Evolutionary conservation across 2,797 vertebrate species (phyloP).

Genomic region (Adelosebastes latens): DNA sequence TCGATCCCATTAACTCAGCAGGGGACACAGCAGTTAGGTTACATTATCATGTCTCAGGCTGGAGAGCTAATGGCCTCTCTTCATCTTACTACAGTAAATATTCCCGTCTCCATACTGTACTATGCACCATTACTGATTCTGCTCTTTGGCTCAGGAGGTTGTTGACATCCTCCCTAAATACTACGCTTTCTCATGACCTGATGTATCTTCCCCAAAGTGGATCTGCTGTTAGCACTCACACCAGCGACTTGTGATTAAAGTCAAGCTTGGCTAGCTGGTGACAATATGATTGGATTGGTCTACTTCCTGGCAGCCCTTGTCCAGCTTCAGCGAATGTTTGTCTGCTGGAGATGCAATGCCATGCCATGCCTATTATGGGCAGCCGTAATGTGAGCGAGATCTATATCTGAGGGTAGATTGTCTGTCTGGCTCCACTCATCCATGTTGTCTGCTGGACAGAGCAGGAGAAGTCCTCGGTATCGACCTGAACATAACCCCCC

Average conservation of each 20-base stretch:
- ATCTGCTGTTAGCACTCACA: constrained; percentile 3
- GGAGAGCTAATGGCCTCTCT: constrained; percentile 1
- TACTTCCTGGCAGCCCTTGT: constrained; percentile 45
- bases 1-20: constrained; percentile 66
- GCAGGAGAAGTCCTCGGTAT: constrained; percentile 64
- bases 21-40: constrained; percentile 41
- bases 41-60: constrained; percentile 29
- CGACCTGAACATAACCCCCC: constrained; percentile 54
- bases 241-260: constrained; percentile 36
- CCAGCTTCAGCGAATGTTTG: constrained; percentile 53
- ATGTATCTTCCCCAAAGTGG: background rate
- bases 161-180: background rate
- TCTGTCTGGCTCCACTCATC: constrained; percentile 74
- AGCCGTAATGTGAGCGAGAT: constrained; percentile 72
- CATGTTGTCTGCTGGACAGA: constrained; percentile 48
- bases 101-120: background rate
- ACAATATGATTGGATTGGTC: constrained; percentile 49
- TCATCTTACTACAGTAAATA: constrained; percentile 7
- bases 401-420: constrained; percentile 67
- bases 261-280: constrained; percentile 39
- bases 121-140: background rate
- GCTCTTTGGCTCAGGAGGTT: background rate
- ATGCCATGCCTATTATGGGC: constrained; percentile 68
- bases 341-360: constrained; percentile 50
- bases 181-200: constrained; percentile 11